Evolutionary conservation across 2,113 vertebrate genomes (phyloP).

Genomic region (Penelope pileata): DNA sequence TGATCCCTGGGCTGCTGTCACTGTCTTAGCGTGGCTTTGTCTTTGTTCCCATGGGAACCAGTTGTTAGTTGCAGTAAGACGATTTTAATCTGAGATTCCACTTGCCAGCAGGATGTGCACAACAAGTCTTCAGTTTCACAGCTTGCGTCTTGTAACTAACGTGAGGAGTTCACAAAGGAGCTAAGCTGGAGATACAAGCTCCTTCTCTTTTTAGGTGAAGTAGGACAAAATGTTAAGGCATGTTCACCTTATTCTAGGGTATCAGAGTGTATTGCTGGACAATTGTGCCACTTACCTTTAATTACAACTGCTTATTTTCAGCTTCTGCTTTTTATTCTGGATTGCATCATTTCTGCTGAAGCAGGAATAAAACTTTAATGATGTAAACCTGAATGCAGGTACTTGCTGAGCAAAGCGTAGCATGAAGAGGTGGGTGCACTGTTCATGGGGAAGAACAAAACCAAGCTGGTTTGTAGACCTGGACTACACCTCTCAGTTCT

Average conservation of each 20-base stretch:
- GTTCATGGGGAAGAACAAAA: not conserved
- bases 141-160: not conserved
- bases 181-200: not conserved
- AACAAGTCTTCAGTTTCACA: constrained; percentile 30
- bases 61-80: constrained; percentile 65
- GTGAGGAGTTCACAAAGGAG: not conserved
- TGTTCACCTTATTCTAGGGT: not conserved
- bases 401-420: not conserved
- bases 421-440: not conserved
- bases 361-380: not conserved
- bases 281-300: not conserved
- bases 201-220: not conserved
- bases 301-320: not conserved
- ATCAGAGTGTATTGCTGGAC: not conserved
- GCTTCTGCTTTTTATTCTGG: not conserved
- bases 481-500: not conserved
- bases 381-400: not conserved
- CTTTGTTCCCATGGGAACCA: constrained; percentile 61
- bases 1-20: not conserved
- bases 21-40: not conserved
- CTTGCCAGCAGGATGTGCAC: constrained; percentile 45
- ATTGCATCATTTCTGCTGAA: not conserved
- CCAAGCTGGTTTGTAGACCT: not conserved
- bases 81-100: constrained; percentile 71
- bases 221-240: not conserved